Percentiles rank a stretch among this genome's conserved stretches.
These are phyloP conservation scores for Apantesis nais DNA, from an alignment of 2,888 invertebrate genomes.

Conservation along the genomic window DNA sequence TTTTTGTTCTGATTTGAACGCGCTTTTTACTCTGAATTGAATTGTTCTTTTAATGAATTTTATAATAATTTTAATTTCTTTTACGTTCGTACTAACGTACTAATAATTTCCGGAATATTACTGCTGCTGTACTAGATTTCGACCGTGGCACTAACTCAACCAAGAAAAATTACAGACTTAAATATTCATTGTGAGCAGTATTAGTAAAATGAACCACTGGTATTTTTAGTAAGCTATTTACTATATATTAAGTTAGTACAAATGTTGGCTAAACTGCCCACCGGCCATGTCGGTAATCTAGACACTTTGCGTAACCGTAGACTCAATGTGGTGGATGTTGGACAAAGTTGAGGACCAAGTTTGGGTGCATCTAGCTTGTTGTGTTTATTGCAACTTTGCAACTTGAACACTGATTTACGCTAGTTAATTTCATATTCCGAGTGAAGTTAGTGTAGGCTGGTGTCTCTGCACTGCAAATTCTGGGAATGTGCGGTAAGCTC, in stretches of 20 bases:
- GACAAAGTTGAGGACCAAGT: background rate
- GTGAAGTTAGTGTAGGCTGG: background rate
- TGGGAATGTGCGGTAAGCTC: too few relatives aligned
- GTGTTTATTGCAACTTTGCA: conserved; percentile 9
- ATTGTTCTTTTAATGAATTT: too few relatives aligned
- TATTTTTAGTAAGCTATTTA: background rate
- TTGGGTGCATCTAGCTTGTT: background rate
- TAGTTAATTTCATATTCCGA: conserved; percentile 13
- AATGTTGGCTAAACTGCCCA: background rate
- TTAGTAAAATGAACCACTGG: too few relatives aligned
- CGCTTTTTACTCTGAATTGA: too few relatives aligned
- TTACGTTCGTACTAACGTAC: too few relatives aligned
- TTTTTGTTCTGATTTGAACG: too few relatives aligned
- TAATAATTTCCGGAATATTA: background rate
- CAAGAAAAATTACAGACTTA: background rate
- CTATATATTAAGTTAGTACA: background rate
- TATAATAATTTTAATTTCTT: too few relatives aligned
- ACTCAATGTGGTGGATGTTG: background rate
- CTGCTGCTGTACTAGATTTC: background rate
- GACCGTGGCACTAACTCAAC: background rate
- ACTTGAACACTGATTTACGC: conserved; percentile 1
- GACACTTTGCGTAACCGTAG: background rate
- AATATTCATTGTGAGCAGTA: background rate
- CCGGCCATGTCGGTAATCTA: background rate
- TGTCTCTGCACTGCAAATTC: background rate